These are phyloP conservation scores for Hermodice carunculata DNA, from an alignment of 2,888 invertebrate genomes.

Conservation along the genomic window DNA sequence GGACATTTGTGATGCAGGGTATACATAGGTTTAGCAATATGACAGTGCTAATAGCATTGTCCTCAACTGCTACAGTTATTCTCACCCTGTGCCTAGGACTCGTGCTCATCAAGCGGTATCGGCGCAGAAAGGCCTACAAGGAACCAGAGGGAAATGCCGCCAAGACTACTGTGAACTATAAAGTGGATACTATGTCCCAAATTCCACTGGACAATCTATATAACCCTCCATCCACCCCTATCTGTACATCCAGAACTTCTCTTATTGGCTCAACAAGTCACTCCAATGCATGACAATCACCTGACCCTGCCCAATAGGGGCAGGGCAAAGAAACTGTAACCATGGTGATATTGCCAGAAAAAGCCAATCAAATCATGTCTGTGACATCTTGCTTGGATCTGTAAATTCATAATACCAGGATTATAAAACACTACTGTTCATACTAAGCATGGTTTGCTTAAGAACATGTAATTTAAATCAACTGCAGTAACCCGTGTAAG, in stretches of 20 bases:
- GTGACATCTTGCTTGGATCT: no score
- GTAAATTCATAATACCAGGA: no score
- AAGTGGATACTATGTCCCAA: conserved; percentile 61
- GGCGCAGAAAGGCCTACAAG: conserved; percentile 65
- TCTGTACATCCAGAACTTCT: conserved; percentile 63
- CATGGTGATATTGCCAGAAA: no score
- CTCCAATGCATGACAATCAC: conserved; percentile 15
- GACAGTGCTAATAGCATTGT: conserved; percentile 46
- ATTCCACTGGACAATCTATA: conserved; percentile 70
- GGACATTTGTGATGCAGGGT: conserved; percentile 22
- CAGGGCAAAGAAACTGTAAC: no score
- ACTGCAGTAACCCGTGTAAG: no score
- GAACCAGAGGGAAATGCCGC: conserved; percentile 47
- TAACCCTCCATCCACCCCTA: conserved; percentile 62
- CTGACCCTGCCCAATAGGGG: conserved; percentile 18
- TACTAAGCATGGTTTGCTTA: no score
- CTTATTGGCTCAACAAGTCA: conserved; percentile 46
- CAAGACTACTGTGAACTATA: conserved; percentile 39
- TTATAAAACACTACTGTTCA: no score
- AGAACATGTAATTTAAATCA: no score
- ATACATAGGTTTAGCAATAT: conserved; percentile 23
- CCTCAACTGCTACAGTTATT: conserved; percentile 47
- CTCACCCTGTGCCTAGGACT: conserved; percentile 66
- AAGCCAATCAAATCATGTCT: no score
- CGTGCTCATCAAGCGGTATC: conserved; percentile 58